phyloP scores from a whole-genome alignment of 1,140 invertebrate genomes.

The Heliconius himera region DNA sequence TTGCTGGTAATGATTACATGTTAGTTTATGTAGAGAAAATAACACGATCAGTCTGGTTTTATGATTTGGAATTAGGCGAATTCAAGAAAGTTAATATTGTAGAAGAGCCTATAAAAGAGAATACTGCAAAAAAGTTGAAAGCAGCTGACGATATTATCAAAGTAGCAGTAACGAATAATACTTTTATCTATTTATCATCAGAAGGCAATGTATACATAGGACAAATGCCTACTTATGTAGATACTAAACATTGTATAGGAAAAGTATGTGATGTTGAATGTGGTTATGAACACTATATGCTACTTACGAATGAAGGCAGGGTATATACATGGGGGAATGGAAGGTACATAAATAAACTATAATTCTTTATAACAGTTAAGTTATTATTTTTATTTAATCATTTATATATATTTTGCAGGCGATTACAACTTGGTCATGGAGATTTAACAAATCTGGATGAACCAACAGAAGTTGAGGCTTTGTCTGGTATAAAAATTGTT shows the following conservation, averaged over 20 bases:
- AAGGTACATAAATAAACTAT: constrained; percentile 82
- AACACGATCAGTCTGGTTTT: constrained; percentile 47
- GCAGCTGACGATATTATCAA: constrained; percentile 50
- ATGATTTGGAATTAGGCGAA: constrained; percentile 50
- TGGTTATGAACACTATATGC: constrained; percentile 90
- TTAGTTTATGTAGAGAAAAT: constrained; percentile 50
- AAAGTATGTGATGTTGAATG: constrained; percentile 85
- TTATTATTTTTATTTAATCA: constrained; percentile 19
- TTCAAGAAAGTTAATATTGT: constrained; percentile 49
- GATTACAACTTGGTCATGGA: constrained; percentile 92
- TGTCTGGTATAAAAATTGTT: constrained; percentile 87
- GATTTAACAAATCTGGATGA: constrained; percentile 83
- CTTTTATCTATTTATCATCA: constrained; percentile 72
- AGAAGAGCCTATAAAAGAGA: constrained; percentile 46
- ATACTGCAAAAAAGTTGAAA: constrained; percentile 44
- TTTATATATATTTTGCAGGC: constrained; percentile 77
- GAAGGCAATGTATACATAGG: constrained; percentile 81
- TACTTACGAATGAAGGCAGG: constrained; percentile 87
- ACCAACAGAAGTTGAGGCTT: constrained; percentile 85
- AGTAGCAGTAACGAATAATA: constrained; percentile 47
- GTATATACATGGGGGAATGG: constrained; percentile 92
- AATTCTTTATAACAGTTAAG: neutral
- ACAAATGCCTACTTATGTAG: constrained; percentile 82
- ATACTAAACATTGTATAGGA: constrained; percentile 78
- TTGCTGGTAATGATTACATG: constrained; percentile 60